Evolutionary conservation across 2,888 invertebrate genomes (phyloP).

Genomic region (Diarsia dahlii): DNA sequence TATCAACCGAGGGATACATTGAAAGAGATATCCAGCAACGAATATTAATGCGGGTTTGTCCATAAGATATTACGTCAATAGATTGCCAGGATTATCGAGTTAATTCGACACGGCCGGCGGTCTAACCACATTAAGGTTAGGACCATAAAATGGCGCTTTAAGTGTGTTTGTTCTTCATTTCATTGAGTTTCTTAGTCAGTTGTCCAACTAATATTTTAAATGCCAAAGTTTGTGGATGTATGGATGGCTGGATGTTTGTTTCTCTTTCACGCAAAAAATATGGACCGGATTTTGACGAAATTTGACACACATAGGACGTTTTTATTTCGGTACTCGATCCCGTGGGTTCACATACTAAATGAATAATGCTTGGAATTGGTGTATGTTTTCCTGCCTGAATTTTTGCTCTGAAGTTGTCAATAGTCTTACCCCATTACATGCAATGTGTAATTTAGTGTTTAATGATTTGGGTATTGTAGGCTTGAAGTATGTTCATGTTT

Average conservation of each 20-base stretch:
- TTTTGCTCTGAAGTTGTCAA: not conserved
- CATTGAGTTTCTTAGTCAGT: not conserved
- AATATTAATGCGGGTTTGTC: constrained; percentile 67
- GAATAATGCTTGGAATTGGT: not conserved
- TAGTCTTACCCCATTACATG: not conserved
- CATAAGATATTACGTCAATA: constrained; percentile 71
- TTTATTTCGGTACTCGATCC: too few relatives aligned
- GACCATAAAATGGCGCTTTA: constrained; percentile 62
- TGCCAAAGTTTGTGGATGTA: too few relatives aligned
- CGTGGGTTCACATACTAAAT: not conserved
- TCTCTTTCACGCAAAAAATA: too few relatives aligned
- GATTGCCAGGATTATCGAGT: constrained; percentile 75
- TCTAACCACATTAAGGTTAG: constrained; percentile 62
- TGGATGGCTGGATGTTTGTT: too few relatives aligned
- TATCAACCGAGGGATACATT: constrained; percentile 3
- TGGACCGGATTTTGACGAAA: too few relatives aligned
- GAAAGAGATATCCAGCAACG: constrained; percentile 56
- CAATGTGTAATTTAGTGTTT: not conserved
- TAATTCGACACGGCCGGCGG: constrained; percentile 67
- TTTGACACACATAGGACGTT: too few relatives aligned
- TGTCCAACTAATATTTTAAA: too few relatives aligned
- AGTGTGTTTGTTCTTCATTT: not conserved
- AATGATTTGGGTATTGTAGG: too few relatives aligned
- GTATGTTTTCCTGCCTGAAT: not conserved
- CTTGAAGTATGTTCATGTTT: not conserved